Conservation (phyloP, 2,797 vertebrate species). For the Peromyscus aztecus region DNA sequence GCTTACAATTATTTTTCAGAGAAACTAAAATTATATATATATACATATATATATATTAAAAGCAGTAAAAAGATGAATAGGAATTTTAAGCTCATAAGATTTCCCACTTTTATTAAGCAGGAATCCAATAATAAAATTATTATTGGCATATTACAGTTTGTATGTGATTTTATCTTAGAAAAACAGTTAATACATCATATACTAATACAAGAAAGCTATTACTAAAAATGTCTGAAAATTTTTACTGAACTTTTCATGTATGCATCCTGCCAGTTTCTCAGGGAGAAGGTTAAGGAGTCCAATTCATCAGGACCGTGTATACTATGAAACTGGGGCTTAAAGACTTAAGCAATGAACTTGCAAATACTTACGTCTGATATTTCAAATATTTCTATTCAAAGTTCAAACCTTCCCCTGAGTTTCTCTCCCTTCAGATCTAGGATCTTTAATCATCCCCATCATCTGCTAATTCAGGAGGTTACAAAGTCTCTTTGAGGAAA, state of each 20-base stretch:
- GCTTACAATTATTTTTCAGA: background rate
- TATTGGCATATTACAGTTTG: background rate
- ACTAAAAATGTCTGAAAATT: conserved; percentile 9
- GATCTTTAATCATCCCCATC: background rate
- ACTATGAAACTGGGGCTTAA: background rate
- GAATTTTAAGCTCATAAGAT: background rate
- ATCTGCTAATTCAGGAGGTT: background rate
- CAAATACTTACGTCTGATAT: background rate
- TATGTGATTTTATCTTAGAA: background rate
- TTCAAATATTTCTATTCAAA: background rate
- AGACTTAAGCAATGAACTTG: conserved; percentile 15
- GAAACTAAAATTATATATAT: background rate
- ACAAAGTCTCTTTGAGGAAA: background rate
- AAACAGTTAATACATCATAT: background rate
- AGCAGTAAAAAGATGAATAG: background rate
- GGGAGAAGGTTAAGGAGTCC: background rate
- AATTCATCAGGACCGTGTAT: background rate
- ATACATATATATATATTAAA: background rate
- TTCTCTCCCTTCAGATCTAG: background rate
- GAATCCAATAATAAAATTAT: conserved; percentile 13
- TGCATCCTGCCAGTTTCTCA: background rate
- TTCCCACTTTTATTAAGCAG: conserved; percentile 13
- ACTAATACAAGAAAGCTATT: conserved; percentile 7
- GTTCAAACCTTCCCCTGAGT: background rate
- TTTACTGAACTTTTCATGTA: background rate